phyloP scores from a whole-genome alignment of 1,140 invertebrate species.

The Oscheius sp. region DNA sequence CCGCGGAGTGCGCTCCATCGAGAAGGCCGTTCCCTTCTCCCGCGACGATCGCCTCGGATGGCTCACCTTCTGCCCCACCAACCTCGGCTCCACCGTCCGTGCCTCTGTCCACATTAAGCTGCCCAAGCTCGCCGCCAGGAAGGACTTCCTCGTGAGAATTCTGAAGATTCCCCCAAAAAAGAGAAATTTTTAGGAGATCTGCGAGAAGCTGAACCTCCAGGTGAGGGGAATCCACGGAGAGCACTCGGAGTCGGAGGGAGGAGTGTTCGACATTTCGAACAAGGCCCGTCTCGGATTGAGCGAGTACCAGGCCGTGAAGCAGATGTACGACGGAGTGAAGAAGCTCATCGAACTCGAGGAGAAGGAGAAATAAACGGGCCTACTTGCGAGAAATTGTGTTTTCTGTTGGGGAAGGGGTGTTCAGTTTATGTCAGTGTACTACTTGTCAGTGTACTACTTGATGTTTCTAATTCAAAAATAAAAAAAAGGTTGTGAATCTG shows the following conservation, averaged over 20 bases:
- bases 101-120: constrained; percentile 95
- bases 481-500: no score
- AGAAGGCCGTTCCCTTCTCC: constrained; percentile 83
- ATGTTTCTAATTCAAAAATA: no score
- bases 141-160: no score
- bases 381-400: no score
- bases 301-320: constrained; percentile 75
- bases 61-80: constrained; percentile 95
- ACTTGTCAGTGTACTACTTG: no score
- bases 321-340: constrained; percentile 77
- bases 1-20: constrained; percentile 83
- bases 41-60: constrained; percentile 86
- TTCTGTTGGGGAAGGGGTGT: no score
- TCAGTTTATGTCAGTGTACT: no score
- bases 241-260: constrained; percentile 61
- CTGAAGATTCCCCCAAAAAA: constrained; percentile 83
- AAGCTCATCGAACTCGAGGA: constrained; percentile 85
- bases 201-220: constrained; percentile 85
- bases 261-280: constrained; percentile 78
- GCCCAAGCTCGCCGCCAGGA: no score
- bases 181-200: constrained; percentile 83
- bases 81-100: constrained; percentile 91
- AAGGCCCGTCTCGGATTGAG: constrained; percentile 75
- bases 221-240: constrained; percentile 65
- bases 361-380: no score